Evolutionary conservation across 2,797 vertebrate genomes (phyloP), one percentile per base, ranked within the genome.

Genomic region (Thalassophryne amazonica): DNA sequence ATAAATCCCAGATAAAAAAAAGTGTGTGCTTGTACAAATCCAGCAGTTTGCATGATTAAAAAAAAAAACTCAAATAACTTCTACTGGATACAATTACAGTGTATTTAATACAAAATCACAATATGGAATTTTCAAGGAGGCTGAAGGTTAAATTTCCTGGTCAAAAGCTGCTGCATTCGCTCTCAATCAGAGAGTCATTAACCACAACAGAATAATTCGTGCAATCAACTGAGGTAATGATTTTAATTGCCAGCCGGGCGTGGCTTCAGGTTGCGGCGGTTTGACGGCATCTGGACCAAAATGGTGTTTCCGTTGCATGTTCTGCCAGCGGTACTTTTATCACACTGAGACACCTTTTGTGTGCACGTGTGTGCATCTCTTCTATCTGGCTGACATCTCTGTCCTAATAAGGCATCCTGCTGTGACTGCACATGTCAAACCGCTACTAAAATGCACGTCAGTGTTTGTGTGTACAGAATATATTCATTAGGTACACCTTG

Each of bases 141-240:
- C n/a, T n/a, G n/a, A n/a, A n/a, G 8, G 49, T n/a, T 24, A 14
- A 53, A 53, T 28, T 24, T 51, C 5, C 10, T n/a, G 33, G 25
- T 66, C 32, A 55, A 39, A 63, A 16, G 3, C 16, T 39, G 19
- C 55, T 66, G 37, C 31, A 50, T 21, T 50, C 29, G 46, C 22
- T 49, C 22, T 18, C 46, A 33, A 32, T 23, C 41, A 17, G 54
- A 23, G 29, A 69, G 18, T 20, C 50, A 74, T 55, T 57, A 38
- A 68, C 60, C 50, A 49, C 37, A 57, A 19, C 45, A 22, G 56
- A 69, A 69, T 63, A 60, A 73, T 68, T 73, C 57, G 40, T 6
- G 5, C 58, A 71, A 60, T 74, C 54, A 66, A 43, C 28, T 10
- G 2, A 39, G 36, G 35, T 51, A 56, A 57, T 34, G 19, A 32